Conservation (phyloP, 2,797 vertebrate genomes). For the Mormyrus hasselquistii region DNA sequence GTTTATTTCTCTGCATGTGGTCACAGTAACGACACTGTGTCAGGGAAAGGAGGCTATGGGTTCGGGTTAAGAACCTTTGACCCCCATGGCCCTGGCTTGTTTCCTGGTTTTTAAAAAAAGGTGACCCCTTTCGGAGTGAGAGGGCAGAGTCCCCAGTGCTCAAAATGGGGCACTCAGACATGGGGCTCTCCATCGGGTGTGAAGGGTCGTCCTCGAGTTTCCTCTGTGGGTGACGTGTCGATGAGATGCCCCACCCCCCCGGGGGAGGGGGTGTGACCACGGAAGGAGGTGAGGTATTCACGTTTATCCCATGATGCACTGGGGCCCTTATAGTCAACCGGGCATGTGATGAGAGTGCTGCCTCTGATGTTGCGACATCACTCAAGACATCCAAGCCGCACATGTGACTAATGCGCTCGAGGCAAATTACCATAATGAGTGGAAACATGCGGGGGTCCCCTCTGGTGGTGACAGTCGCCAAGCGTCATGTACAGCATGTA, state of each 20-base stretch:
- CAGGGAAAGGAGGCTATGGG: constrained; percentile 58
- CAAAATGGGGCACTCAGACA: constrained; percentile 52
- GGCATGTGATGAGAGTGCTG: not conserved
- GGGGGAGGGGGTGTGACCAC: not conserved
- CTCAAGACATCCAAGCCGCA: not conserved
- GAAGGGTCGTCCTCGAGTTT: not conserved
- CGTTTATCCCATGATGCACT: not conserved
- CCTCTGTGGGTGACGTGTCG: not conserved
- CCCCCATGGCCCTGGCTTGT: constrained; percentile 56
- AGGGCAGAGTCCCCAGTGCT: constrained; percentile 43
- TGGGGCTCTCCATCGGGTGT: constrained; percentile 23
- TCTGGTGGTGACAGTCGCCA: not conserved
- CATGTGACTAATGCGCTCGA: not conserved
- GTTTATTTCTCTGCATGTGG: constrained; percentile 50
- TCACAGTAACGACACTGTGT: constrained; percentile 21
- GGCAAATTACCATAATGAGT: constrained; percentile 6
- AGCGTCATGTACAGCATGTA: not conserved
- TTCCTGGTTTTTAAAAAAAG: constrained; percentile 46
- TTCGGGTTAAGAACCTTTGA: constrained; percentile 64
- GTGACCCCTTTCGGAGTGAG: constrained; percentile 36
- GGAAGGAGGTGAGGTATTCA: not conserved
- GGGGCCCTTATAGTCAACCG: not conserved
- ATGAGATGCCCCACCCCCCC: not conserved
- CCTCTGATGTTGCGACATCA: not conserved
- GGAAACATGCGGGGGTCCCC: not conserved